phyloP scores from a whole-genome alignment of 2,888 invertebrate species.

The Gibbula magus region DNA sequence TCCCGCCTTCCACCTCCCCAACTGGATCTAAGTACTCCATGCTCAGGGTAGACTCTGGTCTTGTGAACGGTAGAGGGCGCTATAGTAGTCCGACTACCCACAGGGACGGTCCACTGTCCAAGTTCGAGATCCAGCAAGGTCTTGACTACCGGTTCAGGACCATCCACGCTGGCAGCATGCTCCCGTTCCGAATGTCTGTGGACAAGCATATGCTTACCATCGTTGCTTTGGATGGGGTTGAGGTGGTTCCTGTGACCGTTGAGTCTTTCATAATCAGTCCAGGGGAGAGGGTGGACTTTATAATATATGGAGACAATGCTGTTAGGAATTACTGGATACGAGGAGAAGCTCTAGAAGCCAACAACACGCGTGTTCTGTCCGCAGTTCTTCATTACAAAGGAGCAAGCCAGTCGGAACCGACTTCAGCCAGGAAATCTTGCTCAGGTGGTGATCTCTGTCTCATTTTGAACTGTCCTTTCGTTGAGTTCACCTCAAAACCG shows the following conservation, averaged over 20 bases:
- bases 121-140: conserved; percentile 40
- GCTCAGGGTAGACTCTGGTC: conserved; percentile 42
- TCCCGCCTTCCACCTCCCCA: not conserved
- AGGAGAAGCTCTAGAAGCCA: conserved; percentile 46
- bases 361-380: conserved; percentile 30
- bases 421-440: conserved; percentile 36
- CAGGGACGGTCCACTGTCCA: conserved; percentile 29
- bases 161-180: conserved; percentile 49
- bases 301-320: conserved; percentile 48
- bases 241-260: not conserved
- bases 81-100: conserved; percentile 17
- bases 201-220: conserved; percentile 54
- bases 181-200: conserved; percentile 55
- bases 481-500: conserved; percentile 28
- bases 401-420: conserved; percentile 40
- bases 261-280: conserved; percentile 55
- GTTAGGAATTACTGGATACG: conserved; percentile 63
- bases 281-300: conserved; percentile 65
- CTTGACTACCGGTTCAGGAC: conserved; percentile 52
- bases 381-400: conserved; percentile 53
- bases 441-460: conserved; percentile 39
- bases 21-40: conserved; percentile 28
- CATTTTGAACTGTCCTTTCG: conserved; percentile 55
- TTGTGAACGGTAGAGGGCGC: conserved; percentile 62
- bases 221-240: conserved; percentile 54